Percentiles rank a stretch among this genome's conserved stretches.
Evolutionary conservation across 2,113 vertebrate species (phyloP).

Genomic region (Bettongia penicillata): DNA sequence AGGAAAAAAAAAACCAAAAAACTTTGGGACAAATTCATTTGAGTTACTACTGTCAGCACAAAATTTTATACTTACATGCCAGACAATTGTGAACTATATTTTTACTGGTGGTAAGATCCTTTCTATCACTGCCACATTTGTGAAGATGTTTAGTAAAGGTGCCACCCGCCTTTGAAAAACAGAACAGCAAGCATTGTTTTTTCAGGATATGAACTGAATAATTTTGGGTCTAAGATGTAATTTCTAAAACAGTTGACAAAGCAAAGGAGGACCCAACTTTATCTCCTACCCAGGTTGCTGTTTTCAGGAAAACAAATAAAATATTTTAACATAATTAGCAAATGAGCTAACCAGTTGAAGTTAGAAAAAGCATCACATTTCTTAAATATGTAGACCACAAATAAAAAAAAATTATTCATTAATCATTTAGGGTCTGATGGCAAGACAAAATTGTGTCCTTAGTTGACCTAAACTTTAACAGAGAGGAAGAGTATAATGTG

Average conservation of each 20-base stretch:
- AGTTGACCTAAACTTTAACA: slow-evolving; percentile 57
- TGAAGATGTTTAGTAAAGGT: too few species aligned
- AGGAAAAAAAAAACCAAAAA: background rate
- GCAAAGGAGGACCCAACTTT: slow-evolving; percentile 16
- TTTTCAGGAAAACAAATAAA: slow-evolving; percentile 50
- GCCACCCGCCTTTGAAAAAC: background rate
- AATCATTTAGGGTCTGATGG: slow-evolving; percentile 58
- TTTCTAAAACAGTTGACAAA: slow-evolving; percentile 1
- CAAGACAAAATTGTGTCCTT: slow-evolving; percentile 75
- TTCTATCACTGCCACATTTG: too few species aligned
- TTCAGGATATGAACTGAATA: slow-evolving; percentile 3
- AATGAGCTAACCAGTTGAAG: slow-evolving; percentile 58
- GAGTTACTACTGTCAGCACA: slow-evolving; percentile 10
- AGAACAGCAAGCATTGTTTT: background rate
- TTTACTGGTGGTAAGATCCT: too few species aligned
- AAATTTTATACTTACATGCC: too few species aligned
- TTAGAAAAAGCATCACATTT: slow-evolving; percentile 61
- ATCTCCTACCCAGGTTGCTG: background rate
- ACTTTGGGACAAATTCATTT: background rate
- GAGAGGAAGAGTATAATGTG: background rate
- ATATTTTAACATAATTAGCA: slow-evolving; percentile 54
- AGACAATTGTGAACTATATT: too few species aligned
- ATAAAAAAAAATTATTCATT: background rate
- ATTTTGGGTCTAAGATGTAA: background rate
- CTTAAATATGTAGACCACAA: slow-evolving; percentile 74